Base-by-base conservation (phyloP, 2,113 vertebrate species). In the Phocoena phocoena region DNA sequence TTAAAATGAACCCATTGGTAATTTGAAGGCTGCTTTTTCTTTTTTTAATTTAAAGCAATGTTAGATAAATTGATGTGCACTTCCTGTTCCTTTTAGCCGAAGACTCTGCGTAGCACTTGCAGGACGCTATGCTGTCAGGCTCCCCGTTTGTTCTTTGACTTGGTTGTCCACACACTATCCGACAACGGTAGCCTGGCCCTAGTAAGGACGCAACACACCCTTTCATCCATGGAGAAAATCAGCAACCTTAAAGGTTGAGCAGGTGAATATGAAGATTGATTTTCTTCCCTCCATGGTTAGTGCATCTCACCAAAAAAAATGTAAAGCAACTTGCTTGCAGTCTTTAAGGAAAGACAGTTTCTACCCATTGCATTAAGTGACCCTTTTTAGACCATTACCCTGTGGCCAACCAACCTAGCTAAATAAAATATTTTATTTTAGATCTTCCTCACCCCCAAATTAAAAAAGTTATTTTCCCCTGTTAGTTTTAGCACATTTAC, bases 341-440 rank as follows among this genome's bases (percentile, higher is more conserved):
- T 96, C 89, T 97, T 97, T 83, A 47, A 95, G 90, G 94, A 80
- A 97, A 97, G 93, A 74, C 17, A 31, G 25, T 95, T 93, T 94
- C 84, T 87, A 82, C 80, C 11, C 5, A 0, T 97, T 93, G 63
- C 17, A 88, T 91, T 95, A 95, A 98, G 95, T 81, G 0, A 95
- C 84, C 95, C 65, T 71, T 93, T 97, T 91, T 90, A 97, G 74
- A 90, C 55, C 50, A 87, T 95, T 62, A 93, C 76, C 80, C 92
- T 71, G 36, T 79, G 38, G 73, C 84, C 96, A 98, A 88, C 84
- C 94, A 93, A 80, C 70, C 95, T 95, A 94, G 77, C 63, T 96
- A 83, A 87, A 96, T 87, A 88, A 76, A 90, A 41, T 8, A 67
- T 23, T 91, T 88, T 60, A 93, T 94, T 97, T 77, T 73, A 96